Percentiles rank a stretch among this genome's conserved stretches.
Conservation (phyloP, 1,140 invertebrate genomes). For the Papilio machaon region DNA sequence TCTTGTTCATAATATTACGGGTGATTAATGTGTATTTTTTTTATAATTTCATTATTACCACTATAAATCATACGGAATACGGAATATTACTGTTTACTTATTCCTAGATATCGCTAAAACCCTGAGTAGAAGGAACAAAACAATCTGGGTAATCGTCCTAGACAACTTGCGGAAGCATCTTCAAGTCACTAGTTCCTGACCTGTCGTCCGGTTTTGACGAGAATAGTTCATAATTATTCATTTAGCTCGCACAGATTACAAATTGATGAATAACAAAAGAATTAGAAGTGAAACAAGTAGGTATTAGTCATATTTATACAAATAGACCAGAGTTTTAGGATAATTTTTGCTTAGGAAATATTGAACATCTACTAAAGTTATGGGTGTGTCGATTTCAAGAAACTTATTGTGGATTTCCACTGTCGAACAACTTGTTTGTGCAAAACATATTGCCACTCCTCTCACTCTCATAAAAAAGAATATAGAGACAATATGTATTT, state of each 20-base stretch:
- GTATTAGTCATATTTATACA: background rate
- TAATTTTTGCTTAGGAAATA: too few species aligned
- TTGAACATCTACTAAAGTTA: too few species aligned
- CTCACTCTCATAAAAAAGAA: too few species aligned
- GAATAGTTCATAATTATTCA: background rate
- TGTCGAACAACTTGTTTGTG: too few species aligned
- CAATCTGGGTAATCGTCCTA: background rate
- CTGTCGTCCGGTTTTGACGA: background rate
- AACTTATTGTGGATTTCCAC: too few species aligned
- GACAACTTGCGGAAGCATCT: background rate
- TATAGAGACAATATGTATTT: too few species aligned
- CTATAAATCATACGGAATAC: background rate
- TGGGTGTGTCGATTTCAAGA: too few species aligned
- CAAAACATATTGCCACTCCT: too few species aligned
- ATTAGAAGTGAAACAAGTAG: background rate
- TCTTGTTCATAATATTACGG: too few species aligned
- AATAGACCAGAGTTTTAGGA: background rate
- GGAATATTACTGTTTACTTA: background rate
- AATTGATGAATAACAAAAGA: background rate
- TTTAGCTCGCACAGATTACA: background rate
- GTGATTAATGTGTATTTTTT: too few species aligned
- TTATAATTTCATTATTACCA: too few species aligned
- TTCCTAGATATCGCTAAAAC: background rate
- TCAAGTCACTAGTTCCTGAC: background rate
- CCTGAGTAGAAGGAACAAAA: background rate